Percentiles rank a stretch among this genome's conserved stretches.
These are phyloP conservation scores for Percina caprodes DNA, from an alignment of 2,113 vertebrate species.

Conservation along the genomic window DNA sequence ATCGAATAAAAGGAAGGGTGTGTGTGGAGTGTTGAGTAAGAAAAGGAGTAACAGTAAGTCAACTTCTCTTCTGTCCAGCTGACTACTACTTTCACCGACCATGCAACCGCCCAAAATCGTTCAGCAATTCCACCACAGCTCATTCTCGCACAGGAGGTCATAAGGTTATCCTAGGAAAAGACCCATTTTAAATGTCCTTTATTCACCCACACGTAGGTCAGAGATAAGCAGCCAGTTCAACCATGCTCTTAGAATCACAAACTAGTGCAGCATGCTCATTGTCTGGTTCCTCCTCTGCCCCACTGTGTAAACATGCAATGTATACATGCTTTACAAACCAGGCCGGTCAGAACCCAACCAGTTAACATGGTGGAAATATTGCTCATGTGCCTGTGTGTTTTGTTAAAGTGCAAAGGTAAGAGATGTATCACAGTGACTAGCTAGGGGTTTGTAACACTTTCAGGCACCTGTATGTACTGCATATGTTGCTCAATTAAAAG, in stretches of 20 bases:
- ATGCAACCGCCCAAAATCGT: not conserved
- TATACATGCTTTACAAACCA: constrained; percentile 43
- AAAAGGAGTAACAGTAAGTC: constrained; percentile 37
- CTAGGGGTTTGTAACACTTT: constrained; percentile 41
- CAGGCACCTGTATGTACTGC: constrained; percentile 40
- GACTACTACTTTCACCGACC: not conserved
- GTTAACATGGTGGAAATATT: constrained; percentile 64
- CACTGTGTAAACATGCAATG: constrained; percentile 54
- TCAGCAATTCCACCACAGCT: not conserved
- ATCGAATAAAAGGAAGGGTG: constrained; percentile 71
- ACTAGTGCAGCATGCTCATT: constrained; percentile 51
- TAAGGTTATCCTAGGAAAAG: constrained; percentile 37
- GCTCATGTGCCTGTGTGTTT: constrained; percentile 45
- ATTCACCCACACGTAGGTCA: constrained; percentile 58
- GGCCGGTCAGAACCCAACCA: constrained; percentile 50
- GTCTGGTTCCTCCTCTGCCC: constrained; percentile 50
- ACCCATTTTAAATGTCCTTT: constrained; percentile 42
- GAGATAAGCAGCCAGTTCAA: constrained; percentile 54
- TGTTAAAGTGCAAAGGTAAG: constrained; percentile 54
- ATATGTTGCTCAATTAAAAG: constrained; percentile 50
- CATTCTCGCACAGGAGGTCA: constrained; percentile 41
- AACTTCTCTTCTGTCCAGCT: constrained; percentile 52
- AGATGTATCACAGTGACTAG: constrained; percentile 46
- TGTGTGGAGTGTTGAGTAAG: constrained; percentile 62
- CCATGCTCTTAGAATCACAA: constrained; percentile 58